Evolutionary conservation across 2,797 vertebrate genomes (phyloP).

Genomic region (Anas bahamensis): DNA sequence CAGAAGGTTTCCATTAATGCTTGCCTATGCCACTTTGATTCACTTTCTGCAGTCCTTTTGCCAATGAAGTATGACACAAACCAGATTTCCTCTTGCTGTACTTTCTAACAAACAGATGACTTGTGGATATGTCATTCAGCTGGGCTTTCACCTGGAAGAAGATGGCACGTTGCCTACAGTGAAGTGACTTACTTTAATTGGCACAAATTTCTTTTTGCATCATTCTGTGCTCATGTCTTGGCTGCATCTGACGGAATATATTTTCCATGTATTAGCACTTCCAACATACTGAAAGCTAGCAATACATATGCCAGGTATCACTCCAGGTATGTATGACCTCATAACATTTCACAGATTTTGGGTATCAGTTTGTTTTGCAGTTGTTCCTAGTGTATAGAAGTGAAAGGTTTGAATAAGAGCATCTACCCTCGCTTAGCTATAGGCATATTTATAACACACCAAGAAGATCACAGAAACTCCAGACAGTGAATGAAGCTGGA

Average conservation of each 20-base stretch:
- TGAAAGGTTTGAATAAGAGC: background rate
- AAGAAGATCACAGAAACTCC: background rate
- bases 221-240: conserved; percentile 47
- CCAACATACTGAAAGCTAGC: background rate
- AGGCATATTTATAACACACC: background rate
- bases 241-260: conserved; percentile 41
- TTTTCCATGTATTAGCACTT: conserved; percentile 55
- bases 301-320: background rate
- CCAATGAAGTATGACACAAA: background rate
- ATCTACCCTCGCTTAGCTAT: background rate
- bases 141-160: conserved; percentile 64
- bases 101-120: conserved; percentile 2
- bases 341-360: background rate
- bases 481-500: background rate
- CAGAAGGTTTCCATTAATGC: background rate
- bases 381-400: background rate
- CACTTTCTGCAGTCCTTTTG: background rate
- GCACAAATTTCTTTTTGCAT: conserved; percentile 12
- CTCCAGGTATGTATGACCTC: conserved; percentile 5
- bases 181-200: conserved; percentile 49
- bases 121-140: conserved; percentile 33
- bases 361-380: conserved; percentile 8
- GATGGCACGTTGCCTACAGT: conserved; percentile 19
- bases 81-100: conserved; percentile 32
- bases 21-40: background rate